Base-by-base conservation (phyloP, 2,797 vertebrate genomes). In the Amphiprion clarkii region DNA sequence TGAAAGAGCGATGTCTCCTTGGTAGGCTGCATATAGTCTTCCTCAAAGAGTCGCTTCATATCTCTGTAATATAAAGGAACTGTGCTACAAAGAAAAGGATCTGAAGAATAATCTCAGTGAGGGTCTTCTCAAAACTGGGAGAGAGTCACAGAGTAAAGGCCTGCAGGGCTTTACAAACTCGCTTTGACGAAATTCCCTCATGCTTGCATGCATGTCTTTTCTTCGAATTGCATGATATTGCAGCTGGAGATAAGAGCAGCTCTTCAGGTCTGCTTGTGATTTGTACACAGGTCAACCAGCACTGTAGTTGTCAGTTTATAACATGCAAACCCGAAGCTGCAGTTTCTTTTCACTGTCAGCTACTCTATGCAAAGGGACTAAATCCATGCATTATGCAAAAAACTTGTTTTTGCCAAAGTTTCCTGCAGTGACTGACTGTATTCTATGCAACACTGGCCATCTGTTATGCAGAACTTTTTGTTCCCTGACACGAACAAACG, bases 401-500 rank as follows among this genome's bases (percentile, higher is more conserved):
- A 29, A 14, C 19, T 52, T 59, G 33, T 17, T 33, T 42, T 62
- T 40, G 9, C 27, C 40, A 52, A 82, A 25, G 29, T 61, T 82
- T 73, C 73, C 39, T 29, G 23, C 31, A 56, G 55, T 55, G 29
- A 59, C 48, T 82, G 71, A 64, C 61, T 78, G 25, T 53, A 29
- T 40, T 74, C 19, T 71, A 36, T 65, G 75, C 52, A 69, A 69
- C 54, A 67, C 29, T 14, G 33, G 67, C 87, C 87, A 90, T 90
- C 90, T 92, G 91, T 66, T 82, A 74, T 70, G 71, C 67, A 65
- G 68, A 36, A 85, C 51, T 69, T 62, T 63, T 80, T 9, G 21
- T 73, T 86, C 67, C 46, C 27, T 75, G 67, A 69, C 59, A 71
- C 42, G 31, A 78, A 81, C 78, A 79, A 78, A 81, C 71, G 19